Evolutionary conservation across 1,140 invertebrate species (phyloP), one percentile per base, ranked within the genome.

Genomic region (Microplitis mediator): DNA sequence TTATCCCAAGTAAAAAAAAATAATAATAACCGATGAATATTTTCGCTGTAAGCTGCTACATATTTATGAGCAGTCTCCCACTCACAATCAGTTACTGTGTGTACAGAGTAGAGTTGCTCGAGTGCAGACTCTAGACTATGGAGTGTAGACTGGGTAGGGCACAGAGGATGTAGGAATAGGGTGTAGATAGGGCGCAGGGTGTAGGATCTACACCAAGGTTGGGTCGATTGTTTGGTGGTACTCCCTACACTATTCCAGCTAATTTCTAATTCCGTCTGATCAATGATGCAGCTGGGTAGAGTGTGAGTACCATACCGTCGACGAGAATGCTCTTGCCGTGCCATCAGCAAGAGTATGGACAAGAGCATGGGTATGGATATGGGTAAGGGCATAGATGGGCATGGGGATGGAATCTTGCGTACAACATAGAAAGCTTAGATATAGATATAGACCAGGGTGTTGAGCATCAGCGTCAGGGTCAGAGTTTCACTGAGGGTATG

Each of bases 261-360:
- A 67, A 72, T 72, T 67, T 60, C 54, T 67, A 65, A 72, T 72
- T 72, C 71, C 58, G 52, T 72, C 54, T 72, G 71, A 72, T 72
- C 71, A 72, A 72, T 72, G 71, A 72, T 72, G 71, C 71, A 72
- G 65, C 64, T 45, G 8, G 39, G 39, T 45, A 45, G 39, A 45
- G 6, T 9, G 6, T 45, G 39, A 45, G 23, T 23, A 23, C 23
- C 23, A 23, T 45, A 5, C 36, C 4, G 36, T 39, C 36, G 36
- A 39, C 36, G 36, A 13, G 51, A 34, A 70, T 71, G 69, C 61
- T 52, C 34, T 64, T 23, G 23, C 23, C 23, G 23, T 23, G 23
- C 23, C 23, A 23, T 23, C 23, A 23, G 23, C 23, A 23, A 23
- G 23, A 23, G 23, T 23, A 23, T 23, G 23, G 23, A 23, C 23